Conservation (phyloP, 2,797 vertebrate genomes). For the Varecia variegata region DNA sequence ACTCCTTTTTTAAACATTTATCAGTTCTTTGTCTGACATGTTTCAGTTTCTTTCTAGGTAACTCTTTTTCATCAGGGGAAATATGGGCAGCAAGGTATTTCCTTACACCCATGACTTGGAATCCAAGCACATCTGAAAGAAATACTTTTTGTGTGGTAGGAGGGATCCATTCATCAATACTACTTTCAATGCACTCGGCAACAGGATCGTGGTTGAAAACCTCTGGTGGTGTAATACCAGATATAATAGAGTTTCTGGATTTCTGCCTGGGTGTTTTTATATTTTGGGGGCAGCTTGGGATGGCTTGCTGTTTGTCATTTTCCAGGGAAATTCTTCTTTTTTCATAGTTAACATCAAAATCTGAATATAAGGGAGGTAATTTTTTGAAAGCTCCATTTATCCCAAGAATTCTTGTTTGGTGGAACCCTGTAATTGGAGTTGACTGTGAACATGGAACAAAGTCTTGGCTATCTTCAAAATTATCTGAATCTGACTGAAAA, state of each 20-base stretch:
- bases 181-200: constrained; percentile 3
- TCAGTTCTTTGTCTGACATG: background rate
- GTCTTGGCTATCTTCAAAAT: constrained; percentile 58
- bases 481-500: constrained; percentile 58
- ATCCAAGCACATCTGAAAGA: constrained; percentile 27
- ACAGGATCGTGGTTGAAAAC: background rate
- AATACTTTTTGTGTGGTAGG: constrained; percentile 70
- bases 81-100: background rate
- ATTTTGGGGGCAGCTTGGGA: constrained; percentile 8
- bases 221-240: constrained; percentile 13
- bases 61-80: background rate
- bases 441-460: constrained; percentile 85
- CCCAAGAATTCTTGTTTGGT: constrained; percentile 40
- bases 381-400: constrained; percentile 58
- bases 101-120: constrained; percentile 6
- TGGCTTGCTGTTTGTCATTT: constrained; percentile 50
- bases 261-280: constrained; percentile 14
- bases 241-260: background rate
- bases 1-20: background rate
- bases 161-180: constrained; percentile 67
- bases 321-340: constrained; percentile 65
- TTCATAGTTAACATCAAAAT: constrained; percentile 67
- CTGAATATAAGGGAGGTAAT: constrained; percentile 32
- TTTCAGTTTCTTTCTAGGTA: constrained; percentile 66
- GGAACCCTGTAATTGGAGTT: constrained; percentile 81